Base-by-base conservation (phyloP, 1,140 invertebrate genomes). In the Galleria mellonella region DNA sequence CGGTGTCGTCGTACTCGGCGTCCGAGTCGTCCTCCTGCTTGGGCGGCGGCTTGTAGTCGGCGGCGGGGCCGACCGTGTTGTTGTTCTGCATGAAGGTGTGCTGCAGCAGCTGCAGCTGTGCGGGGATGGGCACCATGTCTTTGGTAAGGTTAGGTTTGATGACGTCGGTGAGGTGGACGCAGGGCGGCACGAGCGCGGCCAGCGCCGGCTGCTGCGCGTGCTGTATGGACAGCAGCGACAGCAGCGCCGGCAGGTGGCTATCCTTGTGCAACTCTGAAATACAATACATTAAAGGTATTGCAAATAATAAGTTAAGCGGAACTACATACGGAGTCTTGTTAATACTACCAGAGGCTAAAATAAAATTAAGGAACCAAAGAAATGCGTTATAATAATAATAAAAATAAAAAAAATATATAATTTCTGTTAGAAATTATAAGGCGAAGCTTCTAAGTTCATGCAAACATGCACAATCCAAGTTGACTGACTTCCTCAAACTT, bases 361-460 rank as follows among this genome's bases (percentile, higher is more conserved):
- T 81, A 73, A 78, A 75, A 83, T 85, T 82, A 83, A 85, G 82
- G 82, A 85, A 85, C 82, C 78, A 83, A 85, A 85, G 78, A 85
- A 85, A 85, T 83, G 78, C 78, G 78, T 83, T 85, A 85, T 72
- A 71, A 72, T 77, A 72, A 72, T 63, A 66, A 76, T 63, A 66
- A 65, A 63, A 59, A 62, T 54, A 63, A 61, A 67, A 73, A 66
- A 81, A 53, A 23, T 23, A 23, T 23, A 71, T 69, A 81, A 74
- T 76, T 57, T 85, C 82, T 61, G 82, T 85, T 85, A 85, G 82
- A 78, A 79, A 77, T 77, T 55, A 74, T 70, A 78, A 83, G 82
- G 82, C 82, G 75, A 85, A 85, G 82, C 82, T 81, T 81, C 78
- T 83, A 83, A 61, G 66, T 66, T 72, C 82, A 85, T 85, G 82